Conservation (phyloP, 2,888 invertebrate genomes). For the Frankliniella fusca region DNA sequence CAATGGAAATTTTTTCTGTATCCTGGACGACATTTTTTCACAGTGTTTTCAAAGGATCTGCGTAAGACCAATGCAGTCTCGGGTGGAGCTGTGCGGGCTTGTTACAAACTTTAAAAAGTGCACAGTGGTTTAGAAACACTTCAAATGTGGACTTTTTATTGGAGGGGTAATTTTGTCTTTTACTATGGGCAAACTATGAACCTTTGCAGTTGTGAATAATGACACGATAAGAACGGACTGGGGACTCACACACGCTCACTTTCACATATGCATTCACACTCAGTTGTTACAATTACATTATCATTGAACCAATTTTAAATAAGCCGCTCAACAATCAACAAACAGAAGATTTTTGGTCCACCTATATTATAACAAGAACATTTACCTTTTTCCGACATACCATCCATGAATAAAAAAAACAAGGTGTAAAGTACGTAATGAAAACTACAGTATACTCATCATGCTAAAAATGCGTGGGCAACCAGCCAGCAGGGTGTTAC, state of each 20-base stretch:
- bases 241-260: constrained; percentile 10
- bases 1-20: too few relatives aligned
- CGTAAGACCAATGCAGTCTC: too few relatives aligned
- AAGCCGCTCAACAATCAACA: constrained; percentile 2
- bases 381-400: background rate
- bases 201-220: background rate
- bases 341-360: constrained; percentile 15
- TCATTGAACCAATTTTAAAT: background rate
- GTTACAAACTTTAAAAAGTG: too few relatives aligned
- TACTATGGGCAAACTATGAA: background rate
- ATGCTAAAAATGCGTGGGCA: background rate
- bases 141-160: too few relatives aligned
- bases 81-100: too few relatives aligned
- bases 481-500: background rate
- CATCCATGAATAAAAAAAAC: background rate
- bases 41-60: too few relatives aligned
- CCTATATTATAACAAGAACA: background rate
- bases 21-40: too few relatives aligned
- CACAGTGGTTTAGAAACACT: too few relatives aligned
- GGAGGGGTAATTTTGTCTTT: background rate
- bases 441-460: background rate
- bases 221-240: background rate
- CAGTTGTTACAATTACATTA: background rate
- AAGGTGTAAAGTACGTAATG: background rate
- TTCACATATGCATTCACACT: constrained; percentile 4